These are phyloP conservation scores for Hypotaenidia okinawae DNA, from an alignment of 2,797 vertebrate genomes.

Conservation along the genomic window DNA sequence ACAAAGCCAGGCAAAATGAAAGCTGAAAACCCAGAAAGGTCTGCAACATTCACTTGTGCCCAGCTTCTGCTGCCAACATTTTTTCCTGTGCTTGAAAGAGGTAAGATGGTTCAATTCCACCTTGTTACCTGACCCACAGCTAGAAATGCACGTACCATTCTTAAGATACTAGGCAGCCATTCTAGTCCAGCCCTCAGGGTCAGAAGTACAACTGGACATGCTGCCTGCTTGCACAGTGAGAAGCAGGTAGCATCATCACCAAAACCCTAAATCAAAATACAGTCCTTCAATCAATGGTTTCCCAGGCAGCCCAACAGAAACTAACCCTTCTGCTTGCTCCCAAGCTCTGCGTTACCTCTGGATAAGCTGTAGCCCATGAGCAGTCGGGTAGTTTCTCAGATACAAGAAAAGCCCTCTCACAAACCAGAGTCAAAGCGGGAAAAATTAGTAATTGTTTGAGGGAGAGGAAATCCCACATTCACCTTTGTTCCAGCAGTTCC, in stretches of 20 bases:
- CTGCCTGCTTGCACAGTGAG: fast-evolving
- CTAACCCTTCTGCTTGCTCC: neutral
- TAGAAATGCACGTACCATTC: neutral
- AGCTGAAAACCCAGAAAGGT: neutral
- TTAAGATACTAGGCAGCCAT: neutral
- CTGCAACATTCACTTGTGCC: neutral
- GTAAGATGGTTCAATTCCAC: neutral
- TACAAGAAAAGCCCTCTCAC: neutral
- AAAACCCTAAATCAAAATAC: neutral
- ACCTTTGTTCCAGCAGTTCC: conserved; percentile 44
- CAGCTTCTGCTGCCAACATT: neutral
- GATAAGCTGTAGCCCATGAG: neutral
- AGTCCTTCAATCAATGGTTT: neutral
- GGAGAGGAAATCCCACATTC: conserved; percentile 37
- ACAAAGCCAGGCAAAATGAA: neutral
- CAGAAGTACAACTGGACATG: neutral
- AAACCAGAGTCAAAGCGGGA: neutral
- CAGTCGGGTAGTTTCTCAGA: neutral
- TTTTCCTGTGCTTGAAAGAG: neutral
- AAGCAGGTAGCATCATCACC: neutral
- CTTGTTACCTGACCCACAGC: neutral
- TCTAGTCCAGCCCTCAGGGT: neutral
- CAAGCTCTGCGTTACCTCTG: neutral
- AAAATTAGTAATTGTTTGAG: conserved; percentile 12
- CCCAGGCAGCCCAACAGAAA: neutral